phyloP scores from a whole-genome alignment of 2,797 vertebrate species.

The Phataginus tricuspis region DNA sequence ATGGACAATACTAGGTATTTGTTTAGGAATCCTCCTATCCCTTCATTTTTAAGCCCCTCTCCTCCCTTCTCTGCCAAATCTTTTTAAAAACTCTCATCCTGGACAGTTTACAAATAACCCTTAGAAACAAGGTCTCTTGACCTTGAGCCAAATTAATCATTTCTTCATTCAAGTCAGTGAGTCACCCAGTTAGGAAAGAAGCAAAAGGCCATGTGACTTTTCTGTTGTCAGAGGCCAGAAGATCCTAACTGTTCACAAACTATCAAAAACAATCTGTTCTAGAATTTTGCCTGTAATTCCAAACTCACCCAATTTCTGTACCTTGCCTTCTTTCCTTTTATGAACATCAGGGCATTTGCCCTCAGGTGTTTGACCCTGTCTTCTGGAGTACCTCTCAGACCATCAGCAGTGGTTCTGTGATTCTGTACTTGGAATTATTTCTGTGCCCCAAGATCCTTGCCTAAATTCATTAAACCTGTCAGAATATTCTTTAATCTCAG shows the following conservation, averaged over 20 bases:
- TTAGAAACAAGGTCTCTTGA: not conserved
- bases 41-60: not conserved
- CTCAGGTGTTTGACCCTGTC: not conserved
- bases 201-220: not conserved
- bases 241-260: not conserved
- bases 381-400: not conserved
- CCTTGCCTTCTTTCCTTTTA: not conserved
- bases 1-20: not conserved
- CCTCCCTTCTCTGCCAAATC: not conserved
- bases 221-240: not conserved
- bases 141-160: not conserved
- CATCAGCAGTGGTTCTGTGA: not conserved
- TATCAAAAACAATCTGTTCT: not conserved
- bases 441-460: not conserved
- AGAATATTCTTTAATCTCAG: not conserved
- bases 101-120: not conserved
- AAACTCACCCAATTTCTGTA: not conserved
- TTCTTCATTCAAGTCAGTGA: not conserved
- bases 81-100: not conserved
- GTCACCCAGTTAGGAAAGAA: not conserved
- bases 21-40: not conserved
- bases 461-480: not conserved
- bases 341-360: not conserved
- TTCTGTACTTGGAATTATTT: not conserved
- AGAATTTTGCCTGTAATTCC: not conserved